These are phyloP conservation scores for Piprites chloris DNA, from an alignment of 2,113 vertebrate species.

Conservation along the genomic window DNA sequence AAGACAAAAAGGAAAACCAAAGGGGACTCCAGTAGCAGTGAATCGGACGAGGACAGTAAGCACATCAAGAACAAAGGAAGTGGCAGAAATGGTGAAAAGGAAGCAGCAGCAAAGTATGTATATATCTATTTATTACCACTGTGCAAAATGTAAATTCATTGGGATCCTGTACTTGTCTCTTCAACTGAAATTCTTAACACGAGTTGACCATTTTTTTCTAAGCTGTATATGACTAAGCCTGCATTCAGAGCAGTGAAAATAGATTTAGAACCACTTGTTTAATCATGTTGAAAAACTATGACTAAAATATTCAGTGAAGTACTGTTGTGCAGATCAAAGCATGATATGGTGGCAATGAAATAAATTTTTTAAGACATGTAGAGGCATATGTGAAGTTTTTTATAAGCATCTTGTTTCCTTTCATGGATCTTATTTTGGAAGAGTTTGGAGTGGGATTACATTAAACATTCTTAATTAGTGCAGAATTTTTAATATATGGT, in stretches of 20 bases:
- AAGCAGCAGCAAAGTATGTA: slow-evolving; percentile 46
- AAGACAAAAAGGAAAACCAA: slow-evolving; percentile 68
- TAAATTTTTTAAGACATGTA: background rate
- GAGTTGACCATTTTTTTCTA: background rate
- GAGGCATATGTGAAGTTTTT: background rate
- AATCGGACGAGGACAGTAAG: slow-evolving; percentile 69
- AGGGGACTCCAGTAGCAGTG: slow-evolving; percentile 62
- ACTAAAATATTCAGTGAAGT: background rate
- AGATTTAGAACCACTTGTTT: background rate
- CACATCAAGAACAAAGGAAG: slow-evolving; percentile 67
- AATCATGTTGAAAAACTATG: background rate
- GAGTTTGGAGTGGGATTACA: background rate
- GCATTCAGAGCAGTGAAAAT: background rate
- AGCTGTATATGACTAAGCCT: background rate
- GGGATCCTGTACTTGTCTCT: background rate
- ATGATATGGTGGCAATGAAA: background rate
- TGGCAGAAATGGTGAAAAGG: background rate
- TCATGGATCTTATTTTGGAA: background rate
- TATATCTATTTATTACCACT: background rate
- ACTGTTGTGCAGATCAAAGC: background rate
- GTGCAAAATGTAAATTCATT: background rate
- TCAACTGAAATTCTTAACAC: background rate
- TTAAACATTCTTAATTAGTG: background rate
- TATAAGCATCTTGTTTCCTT: background rate
- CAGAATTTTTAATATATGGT: background rate